Conservation (phyloP, 2,797 vertebrate species). For the Schizothorax lantsangensis region DNA sequence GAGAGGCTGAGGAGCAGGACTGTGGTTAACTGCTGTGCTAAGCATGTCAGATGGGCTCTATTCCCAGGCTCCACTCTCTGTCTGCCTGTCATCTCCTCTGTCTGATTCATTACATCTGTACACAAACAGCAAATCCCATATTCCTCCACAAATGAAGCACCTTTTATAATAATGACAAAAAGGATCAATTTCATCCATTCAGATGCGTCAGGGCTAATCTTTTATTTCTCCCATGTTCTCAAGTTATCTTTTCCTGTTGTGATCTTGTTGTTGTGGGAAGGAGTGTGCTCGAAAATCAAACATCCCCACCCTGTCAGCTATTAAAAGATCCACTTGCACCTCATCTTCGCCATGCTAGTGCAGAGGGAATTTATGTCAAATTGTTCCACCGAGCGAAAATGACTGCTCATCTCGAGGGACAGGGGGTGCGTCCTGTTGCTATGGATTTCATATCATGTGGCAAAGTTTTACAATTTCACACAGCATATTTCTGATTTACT, state of each 20-base stretch:
- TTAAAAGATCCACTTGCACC: slow-evolving; percentile 51
- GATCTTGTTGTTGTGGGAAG: slow-evolving; percentile 49
- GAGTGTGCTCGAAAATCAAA: slow-evolving; percentile 30
- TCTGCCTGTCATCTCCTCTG: slow-evolving; percentile 40
- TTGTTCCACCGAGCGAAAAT: slow-evolving; percentile 55
- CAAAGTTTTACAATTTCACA: slow-evolving; percentile 31
- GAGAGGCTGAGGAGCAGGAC: slow-evolving; percentile 22
- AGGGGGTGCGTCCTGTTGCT: slow-evolving; percentile 53
- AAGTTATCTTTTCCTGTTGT: slow-evolving; percentile 10
- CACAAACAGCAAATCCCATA: slow-evolving; percentile 46
- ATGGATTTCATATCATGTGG: slow-evolving; percentile 50
- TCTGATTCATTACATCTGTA: slow-evolving; percentile 45
- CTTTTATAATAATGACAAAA: slow-evolving; percentile 14
- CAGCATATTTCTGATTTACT: slow-evolving; percentile 19
- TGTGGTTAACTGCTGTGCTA: slow-evolving; percentile 56
- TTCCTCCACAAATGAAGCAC: not conserved
- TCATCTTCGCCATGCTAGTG: slow-evolving; percentile 45
- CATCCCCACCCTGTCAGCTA: slow-evolving; percentile 53
- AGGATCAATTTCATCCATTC: slow-evolving; percentile 18
- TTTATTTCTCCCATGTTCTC: slow-evolving; percentile 1
- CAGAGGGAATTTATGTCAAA: slow-evolving; percentile 59
- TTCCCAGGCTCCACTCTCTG: slow-evolving; percentile 46
- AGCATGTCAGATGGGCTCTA: slow-evolving; percentile 54
- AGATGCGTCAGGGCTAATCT: slow-evolving; percentile 25
- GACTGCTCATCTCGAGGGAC: slow-evolving; percentile 58